Evolutionary conservation across 1,140 invertebrate species (phyloP).

Genomic region (Pachypeltis micranthus): DNA sequence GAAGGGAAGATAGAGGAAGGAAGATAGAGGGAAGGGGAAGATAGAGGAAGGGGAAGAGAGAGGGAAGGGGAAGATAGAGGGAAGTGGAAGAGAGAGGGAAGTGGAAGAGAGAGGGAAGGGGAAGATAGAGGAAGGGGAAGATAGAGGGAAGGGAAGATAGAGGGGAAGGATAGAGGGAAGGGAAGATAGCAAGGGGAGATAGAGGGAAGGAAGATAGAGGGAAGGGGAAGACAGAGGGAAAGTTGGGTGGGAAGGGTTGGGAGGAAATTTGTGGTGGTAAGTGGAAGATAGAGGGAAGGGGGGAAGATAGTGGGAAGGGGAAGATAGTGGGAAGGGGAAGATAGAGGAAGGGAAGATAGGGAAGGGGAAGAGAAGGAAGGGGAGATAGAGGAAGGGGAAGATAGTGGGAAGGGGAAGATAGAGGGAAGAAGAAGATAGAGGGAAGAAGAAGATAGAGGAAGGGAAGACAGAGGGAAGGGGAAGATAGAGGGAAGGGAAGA

Average conservation of each 20-base stretch:
- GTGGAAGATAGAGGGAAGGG: neutral
- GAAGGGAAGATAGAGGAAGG: too few species aligned
- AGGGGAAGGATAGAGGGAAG: neutral
- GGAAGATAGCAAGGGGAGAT: neutral
- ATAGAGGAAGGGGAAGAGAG: neutral
- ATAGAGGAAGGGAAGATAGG: neutral
- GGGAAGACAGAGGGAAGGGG: neutral
- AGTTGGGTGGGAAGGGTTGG: too few species aligned
- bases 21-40: constrained; percentile 5
- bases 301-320: neutral
- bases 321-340: neutral
- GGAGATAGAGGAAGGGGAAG: neutral
- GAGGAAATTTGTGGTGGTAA: constrained; percentile 1
- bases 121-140: neutral
- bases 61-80: neutral
- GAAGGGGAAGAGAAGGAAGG: neutral
- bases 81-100: neutral
- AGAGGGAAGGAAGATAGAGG: neutral
- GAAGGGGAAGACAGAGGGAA: neutral
- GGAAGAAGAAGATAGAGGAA: neutral
- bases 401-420: too few species aligned
- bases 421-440: neutral
- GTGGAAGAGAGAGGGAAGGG: neutral
- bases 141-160: neutral
- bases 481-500: neutral